These are phyloP conservation scores for Tetramorium simillimum DNA, from an alignment of 1,140 invertebrate genomes.

Conservation along the genomic window DNA sequence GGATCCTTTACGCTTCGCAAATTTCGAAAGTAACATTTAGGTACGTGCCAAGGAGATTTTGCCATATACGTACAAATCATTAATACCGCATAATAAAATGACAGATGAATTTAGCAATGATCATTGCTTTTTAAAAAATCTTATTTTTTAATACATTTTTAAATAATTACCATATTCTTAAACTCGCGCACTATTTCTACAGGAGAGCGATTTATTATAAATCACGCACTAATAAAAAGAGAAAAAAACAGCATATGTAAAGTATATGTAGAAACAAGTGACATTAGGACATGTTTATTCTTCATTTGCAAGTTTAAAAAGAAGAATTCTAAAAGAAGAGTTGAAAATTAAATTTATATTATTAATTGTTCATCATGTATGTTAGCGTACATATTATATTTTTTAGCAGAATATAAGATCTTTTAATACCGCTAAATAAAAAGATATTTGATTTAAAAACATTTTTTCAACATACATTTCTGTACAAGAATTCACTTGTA, in stretches of 20 bases:
- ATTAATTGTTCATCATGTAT: not conserved
- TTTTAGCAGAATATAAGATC: not conserved
- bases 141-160: constrained; percentile 47
- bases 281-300: not conserved
- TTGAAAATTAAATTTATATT: not conserved
- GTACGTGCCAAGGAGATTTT: constrained; percentile 54
- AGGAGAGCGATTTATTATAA: not conserved
- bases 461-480: not conserved
- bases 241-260: not conserved
- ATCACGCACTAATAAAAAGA: not conserved
- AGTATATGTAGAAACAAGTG: not conserved
- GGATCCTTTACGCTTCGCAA: constrained; percentile 50
- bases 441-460: not conserved
- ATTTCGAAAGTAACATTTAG: constrained; percentile 60
- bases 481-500: not conserved
- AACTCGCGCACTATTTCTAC: not conserved
- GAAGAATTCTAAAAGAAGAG: not conserved
- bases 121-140: constrained; percentile 65
- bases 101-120: constrained; percentile 75
- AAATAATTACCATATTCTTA: not conserved
- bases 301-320: not conserved
- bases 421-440: not conserved
- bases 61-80: constrained; percentile 68
- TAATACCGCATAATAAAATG: constrained; percentile 68
- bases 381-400: not conserved